Percentiles rank a stretch among this genome's conserved stretches.
Evolutionary conservation across 2,797 vertebrate species (phyloP).

Genomic region (Sciaenops ocellatus): DNA sequence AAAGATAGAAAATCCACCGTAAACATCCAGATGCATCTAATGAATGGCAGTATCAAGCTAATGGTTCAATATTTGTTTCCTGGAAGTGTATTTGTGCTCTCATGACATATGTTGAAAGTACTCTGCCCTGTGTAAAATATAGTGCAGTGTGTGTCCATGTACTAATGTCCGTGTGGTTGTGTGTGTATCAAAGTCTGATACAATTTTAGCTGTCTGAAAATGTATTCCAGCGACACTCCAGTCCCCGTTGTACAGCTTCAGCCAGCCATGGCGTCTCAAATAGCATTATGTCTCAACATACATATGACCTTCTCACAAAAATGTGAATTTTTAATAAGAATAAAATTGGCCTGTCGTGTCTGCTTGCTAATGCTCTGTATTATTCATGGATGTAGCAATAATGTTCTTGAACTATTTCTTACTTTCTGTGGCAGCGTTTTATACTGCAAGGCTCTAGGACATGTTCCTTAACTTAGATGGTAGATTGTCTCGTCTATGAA

Average conservation of each 20-base stretch:
- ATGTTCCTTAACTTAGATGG: not conserved
- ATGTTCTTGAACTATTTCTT: conserved; percentile 48
- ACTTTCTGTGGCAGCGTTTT: conserved; percentile 29
- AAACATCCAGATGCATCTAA: conserved; percentile 15
- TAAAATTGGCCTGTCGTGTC: conserved; percentile 61
- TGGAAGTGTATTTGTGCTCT: conserved; percentile 14
- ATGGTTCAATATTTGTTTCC: conserved; percentile 23
- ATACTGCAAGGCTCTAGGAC: not conserved
- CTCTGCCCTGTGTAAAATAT: not conserved
- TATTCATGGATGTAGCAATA: conserved; percentile 69
- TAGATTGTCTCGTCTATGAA: conserved; percentile 14
- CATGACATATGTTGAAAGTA: not conserved
- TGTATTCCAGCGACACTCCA: conserved; percentile 23
- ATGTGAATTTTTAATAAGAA: conserved; percentile 69
- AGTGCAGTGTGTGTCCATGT: not conserved
- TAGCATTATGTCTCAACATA: conserved; percentile 47
- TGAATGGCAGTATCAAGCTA: conserved; percentile 9
- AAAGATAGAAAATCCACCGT: conserved; percentile 9
- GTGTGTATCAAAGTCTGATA: conserved; percentile 16
- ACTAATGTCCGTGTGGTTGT: not conserved
- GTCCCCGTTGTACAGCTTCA: conserved; percentile 1
- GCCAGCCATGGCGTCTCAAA: conserved; percentile 37
- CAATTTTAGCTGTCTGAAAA: conserved; percentile 27
- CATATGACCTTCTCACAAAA: conserved; percentile 56
- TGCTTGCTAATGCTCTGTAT: conserved; percentile 62